Conservation (phyloP, 2,888 invertebrate genomes). For the Hololepta plana region DNA sequence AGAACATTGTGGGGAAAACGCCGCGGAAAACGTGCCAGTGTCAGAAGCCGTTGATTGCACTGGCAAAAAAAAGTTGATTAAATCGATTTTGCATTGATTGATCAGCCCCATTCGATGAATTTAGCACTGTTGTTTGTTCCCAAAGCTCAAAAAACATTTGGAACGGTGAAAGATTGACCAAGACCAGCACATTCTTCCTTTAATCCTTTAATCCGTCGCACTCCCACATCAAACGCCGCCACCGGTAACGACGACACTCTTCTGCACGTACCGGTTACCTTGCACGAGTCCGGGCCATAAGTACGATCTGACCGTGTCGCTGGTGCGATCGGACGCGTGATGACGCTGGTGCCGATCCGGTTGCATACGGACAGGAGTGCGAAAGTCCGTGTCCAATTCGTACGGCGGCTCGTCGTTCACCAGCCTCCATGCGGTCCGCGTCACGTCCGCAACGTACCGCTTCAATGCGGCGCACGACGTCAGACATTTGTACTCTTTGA, state of each 20-base stretch:
- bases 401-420: slow-evolving; percentile 54
- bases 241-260: slow-evolving; percentile 74
- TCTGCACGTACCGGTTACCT: slow-evolving; percentile 58
- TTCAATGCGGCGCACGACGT: slow-evolving; percentile 59
- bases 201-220: no score
- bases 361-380: slow-evolving; percentile 37
- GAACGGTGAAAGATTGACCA: no score
- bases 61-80: no score
- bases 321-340: slow-evolving; percentile 54
- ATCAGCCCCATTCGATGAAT: no score
- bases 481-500: slow-evolving; percentile 86
- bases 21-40: no score
- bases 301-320: slow-evolving; percentile 59
- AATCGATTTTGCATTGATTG: no score
- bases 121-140: no score
- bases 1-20: no score
- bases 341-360: slow-evolving; percentile 65
- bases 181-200: no score
- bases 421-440: slow-evolving; percentile 75
- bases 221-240: no score
- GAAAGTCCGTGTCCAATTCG: slow-evolving; percentile 49
- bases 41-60: no score
- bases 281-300: slow-evolving; percentile 78
- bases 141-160: no score
- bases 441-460: slow-evolving; percentile 64